Evolutionary conservation across 2,888 invertebrate genomes (phyloP).

Genomic region (Limnephilus auricula): DNA sequence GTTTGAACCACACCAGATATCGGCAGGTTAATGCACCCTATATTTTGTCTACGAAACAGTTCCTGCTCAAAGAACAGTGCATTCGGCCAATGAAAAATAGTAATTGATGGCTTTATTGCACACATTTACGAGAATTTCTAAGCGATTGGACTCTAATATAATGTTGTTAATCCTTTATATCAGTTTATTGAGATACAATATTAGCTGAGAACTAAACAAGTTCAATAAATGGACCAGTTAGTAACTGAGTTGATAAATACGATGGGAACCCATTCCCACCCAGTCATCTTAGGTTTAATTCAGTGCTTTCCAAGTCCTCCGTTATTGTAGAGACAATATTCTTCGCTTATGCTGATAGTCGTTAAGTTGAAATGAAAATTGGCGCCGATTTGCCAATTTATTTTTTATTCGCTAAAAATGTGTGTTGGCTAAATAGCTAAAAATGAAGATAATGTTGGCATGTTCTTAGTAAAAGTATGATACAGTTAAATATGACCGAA

Average conservation of each 20-base stretch:
- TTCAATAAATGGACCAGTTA: background rate
- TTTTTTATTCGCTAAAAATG: no score
- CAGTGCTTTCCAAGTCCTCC: no score
- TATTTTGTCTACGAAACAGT: background rate
- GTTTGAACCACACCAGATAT: background rate
- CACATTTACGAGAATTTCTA: background rate
- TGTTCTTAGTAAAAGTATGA: no score
- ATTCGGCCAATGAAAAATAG: background rate
- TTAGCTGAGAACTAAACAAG: background rate
- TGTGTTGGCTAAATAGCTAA: no score
- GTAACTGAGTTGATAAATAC: background rate
- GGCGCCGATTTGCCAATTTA: no score
- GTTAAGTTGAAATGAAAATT: no score
- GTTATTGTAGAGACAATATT: no score
- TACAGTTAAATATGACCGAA: no score
- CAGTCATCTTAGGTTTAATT: no score
- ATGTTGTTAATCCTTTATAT: background rate
- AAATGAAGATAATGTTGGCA: no score
- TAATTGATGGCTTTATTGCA: background rate
- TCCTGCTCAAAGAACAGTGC: background rate
- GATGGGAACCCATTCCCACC: no score
- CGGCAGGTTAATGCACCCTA: background rate
- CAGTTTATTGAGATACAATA: background rate
- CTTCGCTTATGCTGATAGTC: no score
- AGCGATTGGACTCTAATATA: background rate